These are phyloP conservation scores for Cordilura impudica DNA, from an alignment of 2,888 invertebrate species.

Conservation along the genomic window DNA sequence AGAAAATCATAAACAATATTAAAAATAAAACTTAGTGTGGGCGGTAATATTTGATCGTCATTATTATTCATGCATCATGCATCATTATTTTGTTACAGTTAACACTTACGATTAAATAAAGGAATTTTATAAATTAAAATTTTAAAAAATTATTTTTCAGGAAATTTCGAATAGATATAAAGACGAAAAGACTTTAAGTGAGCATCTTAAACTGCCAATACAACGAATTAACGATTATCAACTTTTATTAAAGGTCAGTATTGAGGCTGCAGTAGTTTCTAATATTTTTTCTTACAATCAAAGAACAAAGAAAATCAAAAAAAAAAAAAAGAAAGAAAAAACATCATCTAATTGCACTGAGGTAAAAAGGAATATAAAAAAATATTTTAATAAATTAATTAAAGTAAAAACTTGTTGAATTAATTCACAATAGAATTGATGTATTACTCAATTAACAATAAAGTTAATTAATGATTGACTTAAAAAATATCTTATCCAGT, in stretches of 20 bases:
- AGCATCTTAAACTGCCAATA: constrained; percentile 95
- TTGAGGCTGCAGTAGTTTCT: too few relatives aligned
- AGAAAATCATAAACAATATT: constrained; percentile 13
- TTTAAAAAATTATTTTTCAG: constrained; percentile 79
- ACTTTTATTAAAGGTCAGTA: constrained; percentile 91
- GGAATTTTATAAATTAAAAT: background rate
- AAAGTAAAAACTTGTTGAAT: background rate
- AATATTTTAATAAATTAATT: background rate
- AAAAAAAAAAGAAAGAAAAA: too few relatives aligned
- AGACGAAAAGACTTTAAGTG: constrained; percentile 92
- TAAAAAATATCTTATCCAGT: too few relatives aligned
- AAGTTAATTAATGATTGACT: too few relatives aligned
- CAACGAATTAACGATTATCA: constrained; percentile 98
- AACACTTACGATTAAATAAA: background rate
- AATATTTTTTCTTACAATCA: too few relatives aligned
- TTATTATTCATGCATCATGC: background rate
- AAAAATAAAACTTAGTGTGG: constrained; percentile 19
- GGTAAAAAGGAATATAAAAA: background rate
- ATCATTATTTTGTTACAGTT: background rate
- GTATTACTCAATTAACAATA: too few relatives aligned
- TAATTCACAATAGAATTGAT: too few relatives aligned
- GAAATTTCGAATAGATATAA: constrained; percentile 89
- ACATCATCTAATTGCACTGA: background rate
- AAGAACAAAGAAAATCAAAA: background rate
- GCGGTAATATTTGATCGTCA: background rate